These are phyloP conservation scores for Onchidella celtica DNA, from an alignment of 2,888 invertebrate genomes.

Conservation along the genomic window DNA sequence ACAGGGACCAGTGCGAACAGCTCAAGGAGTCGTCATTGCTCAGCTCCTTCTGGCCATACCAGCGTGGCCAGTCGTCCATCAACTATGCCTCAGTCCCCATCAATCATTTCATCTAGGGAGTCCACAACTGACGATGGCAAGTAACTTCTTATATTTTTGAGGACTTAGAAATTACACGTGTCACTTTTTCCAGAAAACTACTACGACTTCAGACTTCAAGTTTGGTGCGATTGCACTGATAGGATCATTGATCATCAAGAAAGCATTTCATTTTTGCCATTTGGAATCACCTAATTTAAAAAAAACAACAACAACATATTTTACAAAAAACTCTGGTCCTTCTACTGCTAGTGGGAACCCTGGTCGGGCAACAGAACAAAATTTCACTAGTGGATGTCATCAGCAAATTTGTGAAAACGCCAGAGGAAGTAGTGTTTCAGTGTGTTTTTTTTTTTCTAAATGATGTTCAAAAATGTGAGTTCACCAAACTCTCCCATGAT, in stretches of 20 bases:
- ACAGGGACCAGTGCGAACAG: slow-evolving; percentile 10
- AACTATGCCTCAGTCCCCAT: slow-evolving; percentile 70
- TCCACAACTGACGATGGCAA: slow-evolving; percentile 69
- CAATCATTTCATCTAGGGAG: slow-evolving; percentile 69
- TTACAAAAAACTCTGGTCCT: neutral
- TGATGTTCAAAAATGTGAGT: neutral
- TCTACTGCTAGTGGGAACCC: no score
- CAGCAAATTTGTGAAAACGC: no score
- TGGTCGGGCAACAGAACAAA: no score
- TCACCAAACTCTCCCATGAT: no score
- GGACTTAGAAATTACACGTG: no score
- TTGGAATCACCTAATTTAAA: no score
- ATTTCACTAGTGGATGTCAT: no score
- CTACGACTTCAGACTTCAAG: no score
- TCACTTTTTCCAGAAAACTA: neutral
- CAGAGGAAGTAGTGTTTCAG: neutral
- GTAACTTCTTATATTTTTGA: no score
- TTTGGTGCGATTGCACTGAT: no score
- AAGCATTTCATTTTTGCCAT: no score
- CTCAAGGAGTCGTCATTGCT: slow-evolving; percentile 66
- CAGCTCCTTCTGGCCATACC: slow-evolving; percentile 70
- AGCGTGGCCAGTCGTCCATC: slow-evolving; percentile 64
- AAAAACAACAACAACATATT: neutral
- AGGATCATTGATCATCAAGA: no score
- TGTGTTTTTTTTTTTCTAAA: neutral